Conservation (phyloP, 2,113 vertebrate species). For the Coreoperca whiteheadi region DNA sequence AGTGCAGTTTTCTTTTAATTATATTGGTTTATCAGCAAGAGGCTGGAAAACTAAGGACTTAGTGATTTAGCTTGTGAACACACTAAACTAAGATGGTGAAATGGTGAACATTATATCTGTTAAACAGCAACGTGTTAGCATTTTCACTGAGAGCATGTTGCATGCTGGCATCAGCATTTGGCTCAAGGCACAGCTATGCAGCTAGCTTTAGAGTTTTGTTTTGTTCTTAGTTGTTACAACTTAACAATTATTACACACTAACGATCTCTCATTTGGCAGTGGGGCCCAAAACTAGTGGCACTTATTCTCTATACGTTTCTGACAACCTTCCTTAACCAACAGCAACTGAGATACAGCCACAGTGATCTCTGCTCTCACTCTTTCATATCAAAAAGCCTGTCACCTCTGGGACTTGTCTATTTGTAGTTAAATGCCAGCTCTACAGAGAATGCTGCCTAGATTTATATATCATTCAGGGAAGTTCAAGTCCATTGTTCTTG, state of each 20-base stretch:
- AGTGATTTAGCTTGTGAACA: background rate
- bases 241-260: background rate
- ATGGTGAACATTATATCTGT: background rate
- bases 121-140: background rate
- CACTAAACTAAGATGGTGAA: background rate
- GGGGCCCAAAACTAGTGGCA: background rate
- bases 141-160: background rate
- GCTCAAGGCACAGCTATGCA: background rate
- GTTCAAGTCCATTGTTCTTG: slow-evolving; percentile 54
- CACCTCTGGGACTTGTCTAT: background rate
- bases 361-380: background rate
- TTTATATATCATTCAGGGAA: slow-evolving; percentile 10
- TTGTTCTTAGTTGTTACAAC: background rate
- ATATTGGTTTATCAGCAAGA: background rate
- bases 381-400: slow-evolving; percentile 3
- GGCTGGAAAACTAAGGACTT: background rate
- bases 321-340: background rate
- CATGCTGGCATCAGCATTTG: background rate
- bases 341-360: too few species aligned
- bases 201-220: background rate
- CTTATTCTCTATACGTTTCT: background rate
- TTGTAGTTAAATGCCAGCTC: slow-evolving; percentile 22
- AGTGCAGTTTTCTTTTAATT: background rate
- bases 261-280: background rate
- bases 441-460: background rate